A percentile compares a stretch with the other conserved stretches of the same genome.
phyloP scores from a whole-genome alignment of 2,113 vertebrate species.

The Hystrix brachyura region DNA sequence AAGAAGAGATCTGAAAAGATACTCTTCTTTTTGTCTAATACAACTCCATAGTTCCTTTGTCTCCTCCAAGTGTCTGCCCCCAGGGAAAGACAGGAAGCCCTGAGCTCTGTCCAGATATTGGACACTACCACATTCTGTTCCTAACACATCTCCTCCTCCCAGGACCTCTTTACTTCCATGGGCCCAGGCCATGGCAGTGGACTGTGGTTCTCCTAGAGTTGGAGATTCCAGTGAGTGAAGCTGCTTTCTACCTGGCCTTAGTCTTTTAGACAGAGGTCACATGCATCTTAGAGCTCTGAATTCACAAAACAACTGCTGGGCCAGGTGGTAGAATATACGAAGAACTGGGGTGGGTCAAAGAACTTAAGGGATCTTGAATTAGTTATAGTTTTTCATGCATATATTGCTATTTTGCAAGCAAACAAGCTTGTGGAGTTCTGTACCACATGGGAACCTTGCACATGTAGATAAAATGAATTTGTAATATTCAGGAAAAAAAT shows the following conservation, averaged over 20 bases:
- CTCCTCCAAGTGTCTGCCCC: background rate
- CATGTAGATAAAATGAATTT: conserved; percentile 13
- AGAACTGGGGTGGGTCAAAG: background rate
- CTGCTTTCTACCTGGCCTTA: background rate
- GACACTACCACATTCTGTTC: background rate
- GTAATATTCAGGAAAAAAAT: background rate
- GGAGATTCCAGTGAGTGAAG: background rate
- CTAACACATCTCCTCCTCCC: background rate
- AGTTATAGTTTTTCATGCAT: background rate
- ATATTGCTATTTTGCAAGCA: background rate
- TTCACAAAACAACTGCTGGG: background rate
- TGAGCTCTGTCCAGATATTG: background rate
- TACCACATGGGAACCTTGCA: background rate
- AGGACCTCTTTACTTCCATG: background rate
- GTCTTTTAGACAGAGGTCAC: background rate
- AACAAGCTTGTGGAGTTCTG: background rate
- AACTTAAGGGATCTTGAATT: background rate
- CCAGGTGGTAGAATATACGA: background rate
- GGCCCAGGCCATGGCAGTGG: background rate
- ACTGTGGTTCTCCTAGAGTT: background rate
- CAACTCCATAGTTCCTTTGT: background rate
- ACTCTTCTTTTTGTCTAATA: background rate
- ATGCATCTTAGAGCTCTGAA: background rate
- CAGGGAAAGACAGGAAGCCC: background rate
- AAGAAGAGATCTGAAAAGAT: background rate